phyloP scores from a whole-genome alignment of 2,113 vertebrate genomes.

The Eptesicus fuscus region DNA sequence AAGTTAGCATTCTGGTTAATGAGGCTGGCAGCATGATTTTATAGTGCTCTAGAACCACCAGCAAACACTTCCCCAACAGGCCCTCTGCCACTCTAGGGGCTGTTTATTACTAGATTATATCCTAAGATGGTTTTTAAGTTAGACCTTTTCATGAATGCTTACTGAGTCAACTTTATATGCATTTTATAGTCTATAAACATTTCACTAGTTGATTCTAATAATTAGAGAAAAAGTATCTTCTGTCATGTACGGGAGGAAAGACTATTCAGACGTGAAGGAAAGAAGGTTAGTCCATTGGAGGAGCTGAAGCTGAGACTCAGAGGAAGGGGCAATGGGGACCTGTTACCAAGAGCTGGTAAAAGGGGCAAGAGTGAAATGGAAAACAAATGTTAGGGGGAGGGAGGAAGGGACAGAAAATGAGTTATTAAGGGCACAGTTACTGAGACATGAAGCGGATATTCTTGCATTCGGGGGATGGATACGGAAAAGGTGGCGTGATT shows the following conservation, averaged over 20 bases:
- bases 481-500: rapidly evolving
- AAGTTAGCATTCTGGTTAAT: rapidly evolving
- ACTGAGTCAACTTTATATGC: neutral
- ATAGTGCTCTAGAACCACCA: neutral
- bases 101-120: neutral
- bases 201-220: neutral
- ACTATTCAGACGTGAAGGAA: neutral
- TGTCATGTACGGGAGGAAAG: neutral
- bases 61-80: neutral
- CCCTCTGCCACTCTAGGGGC: neutral
- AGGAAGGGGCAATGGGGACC: neutral
- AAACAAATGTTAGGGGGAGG: rapidly evolving
- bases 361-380: neutral
- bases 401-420: neutral
- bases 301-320: neutral
- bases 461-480: neutral
- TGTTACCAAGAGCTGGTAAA: neutral
- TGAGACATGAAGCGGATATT: rapidly evolving
- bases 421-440: neutral
- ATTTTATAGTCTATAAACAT: neutral
- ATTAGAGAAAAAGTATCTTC: neutral
- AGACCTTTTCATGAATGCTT: neutral
- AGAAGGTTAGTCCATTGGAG: neutral
- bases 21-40: neutral
- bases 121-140: neutral